These are phyloP conservation scores for Euplexia lucipara DNA, from an alignment of 2,888 invertebrate genomes.

Conservation along the genomic window DNA sequence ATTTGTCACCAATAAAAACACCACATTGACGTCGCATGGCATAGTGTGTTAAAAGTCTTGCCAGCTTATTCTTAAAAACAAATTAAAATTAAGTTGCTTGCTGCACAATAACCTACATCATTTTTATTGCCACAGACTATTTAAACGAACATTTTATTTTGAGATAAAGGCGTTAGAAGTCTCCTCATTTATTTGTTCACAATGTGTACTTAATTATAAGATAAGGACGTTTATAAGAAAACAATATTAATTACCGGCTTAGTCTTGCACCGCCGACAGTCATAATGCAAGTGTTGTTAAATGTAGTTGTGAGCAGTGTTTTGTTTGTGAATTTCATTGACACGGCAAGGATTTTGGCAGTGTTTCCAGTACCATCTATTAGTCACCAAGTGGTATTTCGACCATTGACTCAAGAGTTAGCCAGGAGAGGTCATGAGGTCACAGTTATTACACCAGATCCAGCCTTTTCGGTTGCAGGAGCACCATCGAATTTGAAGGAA, in stretches of 20 bases:
- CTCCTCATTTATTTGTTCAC: background rate
- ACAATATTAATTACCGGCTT: background rate
- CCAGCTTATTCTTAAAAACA: no score
- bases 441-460: conserved; percentile 79
- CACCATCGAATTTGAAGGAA: conserved; percentile 75
- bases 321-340: conserved; percentile 26
- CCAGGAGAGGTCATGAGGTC: conserved; percentile 79
- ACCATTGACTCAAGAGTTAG: conserved; percentile 75
- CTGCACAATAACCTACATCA: background rate
- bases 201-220: background rate
- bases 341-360: conserved; percentile 52
- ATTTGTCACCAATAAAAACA: no score
- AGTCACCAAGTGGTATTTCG: conserved; percentile 65
- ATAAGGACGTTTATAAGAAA: background rate
- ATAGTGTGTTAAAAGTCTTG: no score
- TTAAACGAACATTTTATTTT: background rate
- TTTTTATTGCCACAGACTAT: background rate
- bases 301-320: conserved; percentile 10
- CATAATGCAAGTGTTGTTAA: conserved; percentile 12
- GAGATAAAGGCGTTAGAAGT: background rate
- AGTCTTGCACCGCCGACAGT: background rate
- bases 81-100: no score
- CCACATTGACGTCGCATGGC: no score
- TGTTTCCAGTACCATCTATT: conserved; percentile 56
- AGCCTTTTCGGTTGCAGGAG: conserved; percentile 58